Base-by-base conservation (phyloP, 2,797 vertebrate genomes). In the Bovichtus diacanthus region DNA sequence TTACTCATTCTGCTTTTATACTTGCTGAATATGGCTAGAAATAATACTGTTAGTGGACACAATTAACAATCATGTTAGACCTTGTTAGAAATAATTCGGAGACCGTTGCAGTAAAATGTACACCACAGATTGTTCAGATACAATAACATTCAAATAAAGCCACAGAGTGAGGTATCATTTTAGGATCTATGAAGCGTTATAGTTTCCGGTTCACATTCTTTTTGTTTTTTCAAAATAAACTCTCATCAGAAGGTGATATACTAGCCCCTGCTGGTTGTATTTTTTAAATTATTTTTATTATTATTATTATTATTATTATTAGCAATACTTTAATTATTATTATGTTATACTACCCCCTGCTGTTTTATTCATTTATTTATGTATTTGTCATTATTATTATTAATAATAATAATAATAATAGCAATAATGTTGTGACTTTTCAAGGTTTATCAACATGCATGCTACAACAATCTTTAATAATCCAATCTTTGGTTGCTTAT, bases 151-250 rank as follows among this genome's bases (percentile, higher is more conserved):
- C 9, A 34, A 18, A 21, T 13, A 31, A 0, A 36, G 4, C 3
- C 0, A 44, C 1, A 0, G 46, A 62, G 47, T 67, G 36, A 66
- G 46, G 0, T 72, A 10, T 4, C 0, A 5, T 36, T 29, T 25
- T 9, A 76, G 3, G 47, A 92, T 89, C 85, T 89, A 6, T 70
- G 19, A 18, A 25, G 4, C 0, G 0, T 39, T 47, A 72, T 38
- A 49, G 19, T 82, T 88, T 93, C 90, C 89, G 90, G 90, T 72
- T 74, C 39, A 63, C 12, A 0, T 18, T 47, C 4, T 23, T 21
- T 6, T 56, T 53, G 31, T 18, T 34, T 71, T 65, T 73, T 70
- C 36, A 70, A 65, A 83, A 78, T 68, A 74, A 69, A 70, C 1
- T 41, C 9, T 9, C 2, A 6, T 12, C n/a, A 15, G 5, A 5